These are phyloP conservation scores for Pollimyrus isidori DNA, from an alignment of 2,113 vertebrate genomes.

Conservation along the genomic window DNA sequence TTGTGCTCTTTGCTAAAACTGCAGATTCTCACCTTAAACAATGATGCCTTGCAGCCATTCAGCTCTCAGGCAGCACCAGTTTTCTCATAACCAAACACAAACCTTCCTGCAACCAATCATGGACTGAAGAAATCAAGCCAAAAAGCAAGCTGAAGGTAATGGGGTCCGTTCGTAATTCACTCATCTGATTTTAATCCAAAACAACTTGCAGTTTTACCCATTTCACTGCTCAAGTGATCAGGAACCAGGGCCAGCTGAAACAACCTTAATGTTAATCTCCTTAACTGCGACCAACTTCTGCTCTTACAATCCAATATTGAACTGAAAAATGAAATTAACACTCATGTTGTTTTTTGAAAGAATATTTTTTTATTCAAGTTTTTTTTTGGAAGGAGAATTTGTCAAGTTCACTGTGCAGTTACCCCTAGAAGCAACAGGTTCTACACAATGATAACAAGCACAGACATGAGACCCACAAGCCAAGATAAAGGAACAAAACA, in stretches of 20 bases:
- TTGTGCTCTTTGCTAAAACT: not conserved
- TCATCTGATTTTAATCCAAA: not conserved
- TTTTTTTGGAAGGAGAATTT: not conserved
- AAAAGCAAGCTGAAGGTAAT: not conserved
- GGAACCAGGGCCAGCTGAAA: not conserved
- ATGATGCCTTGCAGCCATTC: not conserved
- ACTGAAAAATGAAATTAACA: not conserved
- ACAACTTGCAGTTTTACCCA: not conserved
- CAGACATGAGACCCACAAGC: not conserved
- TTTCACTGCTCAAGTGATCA: not conserved
- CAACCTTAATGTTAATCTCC: not conserved
- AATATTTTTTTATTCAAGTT: constrained; percentile 1
- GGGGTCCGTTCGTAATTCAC: not conserved
- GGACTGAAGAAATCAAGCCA: not conserved
- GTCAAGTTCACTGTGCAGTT: not conserved
- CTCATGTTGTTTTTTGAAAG: not conserved
- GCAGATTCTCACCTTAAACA: not conserved
- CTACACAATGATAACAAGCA: not conserved
- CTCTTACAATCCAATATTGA: not conserved
- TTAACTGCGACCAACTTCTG: not conserved
- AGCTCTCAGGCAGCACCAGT: not conserved
- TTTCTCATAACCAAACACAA: not conserved
- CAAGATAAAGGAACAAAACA: not conserved
- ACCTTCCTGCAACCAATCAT: not conserved
- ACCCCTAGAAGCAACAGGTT: not conserved